Evolutionary conservation across 2,797 vertebrate genomes (phyloP).

Genomic region (Eidolon dupreanum): DNA sequence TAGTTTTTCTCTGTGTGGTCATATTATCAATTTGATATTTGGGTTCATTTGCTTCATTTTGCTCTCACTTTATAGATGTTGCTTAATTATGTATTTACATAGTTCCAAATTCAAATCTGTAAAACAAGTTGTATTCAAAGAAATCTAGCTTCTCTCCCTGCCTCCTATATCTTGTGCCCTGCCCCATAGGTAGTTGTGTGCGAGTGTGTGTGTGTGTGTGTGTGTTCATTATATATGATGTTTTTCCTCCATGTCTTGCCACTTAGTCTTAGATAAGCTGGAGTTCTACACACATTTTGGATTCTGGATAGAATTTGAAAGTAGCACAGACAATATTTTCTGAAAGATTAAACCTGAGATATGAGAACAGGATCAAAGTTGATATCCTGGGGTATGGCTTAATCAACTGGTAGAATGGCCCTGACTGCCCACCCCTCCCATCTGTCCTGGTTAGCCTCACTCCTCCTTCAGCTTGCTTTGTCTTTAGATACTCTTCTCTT

Average conservation of each 20-base stretch:
- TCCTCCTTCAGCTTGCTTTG: not conserved
- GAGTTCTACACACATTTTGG: not conserved
- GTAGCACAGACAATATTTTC: not conserved
- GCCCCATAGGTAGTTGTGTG: not conserved
- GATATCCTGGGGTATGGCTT: not conserved
- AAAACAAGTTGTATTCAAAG: not conserved
- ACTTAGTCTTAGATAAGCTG: not conserved
- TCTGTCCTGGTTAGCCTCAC: not conserved
- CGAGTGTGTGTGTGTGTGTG: not conserved
- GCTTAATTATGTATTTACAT: not conserved
- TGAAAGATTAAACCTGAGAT: not conserved
- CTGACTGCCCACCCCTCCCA: not conserved
- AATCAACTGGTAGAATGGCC: not conserved
- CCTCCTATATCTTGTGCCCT: not conserved
- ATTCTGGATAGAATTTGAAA: not conserved
- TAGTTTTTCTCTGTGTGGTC: not conserved
- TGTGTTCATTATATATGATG: not conserved
- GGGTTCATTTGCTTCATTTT: constrained; percentile 16
- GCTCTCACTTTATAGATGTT: constrained; percentile 1
- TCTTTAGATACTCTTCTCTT: not conserved
- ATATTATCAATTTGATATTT: not conserved
- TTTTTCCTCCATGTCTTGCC: not conserved
- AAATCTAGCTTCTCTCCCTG: not conserved
- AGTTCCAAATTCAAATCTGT: constrained; percentile 2
- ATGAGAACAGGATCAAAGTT: not conserved